These are phyloP conservation scores for Aurelia sp. DNA, from an alignment of 30 jellyfish, hydroid and myxozoan species.

Conservation along the genomic window DNA sequence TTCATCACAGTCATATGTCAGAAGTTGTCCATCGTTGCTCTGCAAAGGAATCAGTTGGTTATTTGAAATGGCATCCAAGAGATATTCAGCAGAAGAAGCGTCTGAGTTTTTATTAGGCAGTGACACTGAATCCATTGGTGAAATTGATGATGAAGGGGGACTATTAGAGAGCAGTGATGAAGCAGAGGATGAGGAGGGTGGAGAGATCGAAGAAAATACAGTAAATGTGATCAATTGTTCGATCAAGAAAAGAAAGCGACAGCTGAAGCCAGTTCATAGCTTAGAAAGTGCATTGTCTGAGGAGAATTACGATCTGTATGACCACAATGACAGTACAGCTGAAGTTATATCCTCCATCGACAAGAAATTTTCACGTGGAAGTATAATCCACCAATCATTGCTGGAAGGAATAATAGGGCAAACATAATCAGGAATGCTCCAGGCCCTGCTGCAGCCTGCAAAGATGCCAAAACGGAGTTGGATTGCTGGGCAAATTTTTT, in stretches of 20 bases:
- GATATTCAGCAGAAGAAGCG: background rate
- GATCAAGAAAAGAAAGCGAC: background rate
- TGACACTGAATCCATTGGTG: constrained; percentile 1
- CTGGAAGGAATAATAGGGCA: constrained; percentile 13
- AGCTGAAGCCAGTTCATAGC: background rate
- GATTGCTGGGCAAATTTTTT: background rate
- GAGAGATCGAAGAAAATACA: background rate
- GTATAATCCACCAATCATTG: background rate
- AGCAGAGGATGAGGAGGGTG: background rate
- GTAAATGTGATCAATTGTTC: background rate
- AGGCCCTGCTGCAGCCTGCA: constrained; percentile 5
- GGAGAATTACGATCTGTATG: background rate
- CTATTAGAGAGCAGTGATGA: background rate
- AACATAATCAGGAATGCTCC: constrained; percentile 1
- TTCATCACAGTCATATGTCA: no score
- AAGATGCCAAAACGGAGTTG: background rate
- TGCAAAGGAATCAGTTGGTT: no score
- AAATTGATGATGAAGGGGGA: constrained; percentile 10
- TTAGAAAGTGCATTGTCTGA: background rate
- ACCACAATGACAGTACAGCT: background rate
- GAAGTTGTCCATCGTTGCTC: no score
- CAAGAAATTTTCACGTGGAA: constrained; percentile 2
- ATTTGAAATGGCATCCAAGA: no score
- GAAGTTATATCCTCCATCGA: no score
- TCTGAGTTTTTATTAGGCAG: constrained; percentile 2